Base-by-base conservation (phyloP, 2,888 invertebrate genomes). In the Anoncus sp. region DNA sequence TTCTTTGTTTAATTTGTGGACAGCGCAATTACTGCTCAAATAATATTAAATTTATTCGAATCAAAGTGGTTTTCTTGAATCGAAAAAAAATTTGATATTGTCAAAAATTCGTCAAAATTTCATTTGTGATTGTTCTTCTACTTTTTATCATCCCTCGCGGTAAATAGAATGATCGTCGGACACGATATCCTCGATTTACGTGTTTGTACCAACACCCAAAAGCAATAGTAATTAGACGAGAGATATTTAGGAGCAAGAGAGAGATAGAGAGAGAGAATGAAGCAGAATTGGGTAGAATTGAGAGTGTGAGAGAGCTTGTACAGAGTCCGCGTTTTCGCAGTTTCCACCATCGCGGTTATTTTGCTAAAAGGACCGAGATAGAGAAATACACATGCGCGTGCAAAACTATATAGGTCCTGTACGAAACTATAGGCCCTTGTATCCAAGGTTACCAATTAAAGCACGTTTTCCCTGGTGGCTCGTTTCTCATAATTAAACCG, bases 401-500 rank as follows among this genome's bases (percentile, higher is more conserved):
- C 16, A 49, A 14, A 38, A 47, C 24, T n/a, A n/a, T n/a, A n/a
- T n/a, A n/a, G n/a, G n/a, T n/a, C n/a, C n/a, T n/a, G 55, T n/a
- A 59, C 45, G 40, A 69, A 59, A 69, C 69, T 57, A 35, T 62
- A 74, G 67, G 76, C 55, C 63, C 74, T 67, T 74, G 76, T 76
- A 78, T 81, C 73, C 78, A 79, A 77, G 71, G 74, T 77, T 76
- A 74, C 79, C 81, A 81, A 81, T 81, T 81, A 81, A 77, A 81
- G 67, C 70, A 47, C 73, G 69, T 75, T 71, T 66, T 81, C 75
- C 75, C 77, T 60, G 71, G 72, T 79, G 77, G 74, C 77, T 79
- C 81, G 79, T 81, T 81, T 81, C 81, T 81, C 81, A 81, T 81
- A 81, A 81, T 81, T 81, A 81, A 81, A 79, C 79, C 69, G 65